Percentiles rank a stretch among this genome's conserved stretches.
Conservation (phyloP, 2,888 invertebrate genomes). For the Tetragonisca angustula region DNA sequence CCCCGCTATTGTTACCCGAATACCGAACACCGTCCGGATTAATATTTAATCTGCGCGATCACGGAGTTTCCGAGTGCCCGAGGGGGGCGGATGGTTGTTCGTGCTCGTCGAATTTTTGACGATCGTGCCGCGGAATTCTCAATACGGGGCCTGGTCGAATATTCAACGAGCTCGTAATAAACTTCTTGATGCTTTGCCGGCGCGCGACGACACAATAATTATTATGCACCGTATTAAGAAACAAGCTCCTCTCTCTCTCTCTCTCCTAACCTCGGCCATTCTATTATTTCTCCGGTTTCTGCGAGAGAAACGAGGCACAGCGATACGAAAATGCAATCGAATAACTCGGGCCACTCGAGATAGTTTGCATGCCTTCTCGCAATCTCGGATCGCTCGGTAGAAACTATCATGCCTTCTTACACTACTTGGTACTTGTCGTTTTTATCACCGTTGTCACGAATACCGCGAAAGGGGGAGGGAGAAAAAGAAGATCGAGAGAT, state of each 20-base stretch:
- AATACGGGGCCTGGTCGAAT: conserved; percentile 38
- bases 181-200: conserved; percentile 34
- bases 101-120: conserved; percentile 60
- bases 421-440: conserved; percentile 24
- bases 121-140: conserved; percentile 52
- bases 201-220: conserved; percentile 59
- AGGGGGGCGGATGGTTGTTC: conserved; percentile 24
- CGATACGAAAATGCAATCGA: conserved; percentile 63
- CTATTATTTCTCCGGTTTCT: conserved; percentile 13
- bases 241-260: conserved; percentile 32
- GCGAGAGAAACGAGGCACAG: conserved; percentile 47
- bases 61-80: conserved; percentile 15
- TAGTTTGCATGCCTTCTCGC: conserved; percentile 52
- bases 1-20: conserved; percentile 58
- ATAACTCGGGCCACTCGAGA: conserved; percentile 57
- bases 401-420: conserved; percentile 54
- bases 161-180: conserved; percentile 56
- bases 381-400: conserved; percentile 52
- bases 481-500: background rate
- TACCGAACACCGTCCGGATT: conserved; percentile 54
- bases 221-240: conserved; percentile 64
- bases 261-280: background rate
- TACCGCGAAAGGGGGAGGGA: background rate
- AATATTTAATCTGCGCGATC: conserved; percentile 57
- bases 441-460: conserved; percentile 31